Evolutionary conservation across 2,888 invertebrate genomes (phyloP).

Genomic region (Rotaria socialis): DNA sequence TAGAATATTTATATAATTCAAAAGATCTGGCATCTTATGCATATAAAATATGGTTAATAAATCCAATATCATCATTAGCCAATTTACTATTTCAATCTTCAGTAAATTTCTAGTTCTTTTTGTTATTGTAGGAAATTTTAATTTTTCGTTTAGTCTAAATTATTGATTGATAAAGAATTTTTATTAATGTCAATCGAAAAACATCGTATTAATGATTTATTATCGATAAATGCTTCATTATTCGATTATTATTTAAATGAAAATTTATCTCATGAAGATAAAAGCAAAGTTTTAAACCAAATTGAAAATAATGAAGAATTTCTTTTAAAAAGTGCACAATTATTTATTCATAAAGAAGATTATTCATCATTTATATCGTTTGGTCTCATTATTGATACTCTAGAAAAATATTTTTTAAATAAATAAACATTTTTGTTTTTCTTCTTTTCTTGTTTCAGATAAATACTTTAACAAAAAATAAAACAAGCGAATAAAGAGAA

Average conservation of each 20-base stretch:
- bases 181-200: neutral
- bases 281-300: neutral
- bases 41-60: slow-evolving; percentile 24
- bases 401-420: slow-evolving; percentile 30
- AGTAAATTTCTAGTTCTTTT: neutral
- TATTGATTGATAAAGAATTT: neutral
- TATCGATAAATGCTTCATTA: neutral
- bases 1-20: neutral
- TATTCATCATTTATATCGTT: slow-evolving; percentile 16
- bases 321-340: neutral
- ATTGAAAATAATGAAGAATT: neutral
- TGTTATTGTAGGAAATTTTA: too few species aligned
- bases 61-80: neutral
- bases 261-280: neutral
- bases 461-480: neutral
- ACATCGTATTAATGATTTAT: neutral
- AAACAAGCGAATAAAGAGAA: neutral
- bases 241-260: slow-evolving; percentile 6
- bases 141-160: neutral
- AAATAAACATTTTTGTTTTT: neutral
- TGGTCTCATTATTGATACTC: neutral
- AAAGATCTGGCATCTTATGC: neutral
- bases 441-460: neutral
- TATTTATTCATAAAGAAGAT: neutral
- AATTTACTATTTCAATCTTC: neutral